These are phyloP conservation scores for Trigoniulus corallinus DNA, from an alignment of 1,140 invertebrate species.

Conservation along the genomic window DNA sequence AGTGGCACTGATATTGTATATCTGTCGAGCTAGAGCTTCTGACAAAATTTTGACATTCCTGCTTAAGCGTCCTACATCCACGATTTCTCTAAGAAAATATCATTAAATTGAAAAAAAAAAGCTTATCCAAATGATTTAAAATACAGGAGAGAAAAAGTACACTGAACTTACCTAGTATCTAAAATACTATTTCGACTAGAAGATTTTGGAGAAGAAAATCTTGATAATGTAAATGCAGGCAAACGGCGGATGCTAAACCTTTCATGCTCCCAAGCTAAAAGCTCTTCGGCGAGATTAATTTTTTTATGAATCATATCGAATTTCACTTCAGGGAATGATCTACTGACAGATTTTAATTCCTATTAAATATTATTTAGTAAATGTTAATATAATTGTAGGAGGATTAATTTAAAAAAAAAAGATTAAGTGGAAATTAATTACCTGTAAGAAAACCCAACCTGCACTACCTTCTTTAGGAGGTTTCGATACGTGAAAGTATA, in stretches of 20 bases:
- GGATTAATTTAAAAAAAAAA: too few relatives aligned
- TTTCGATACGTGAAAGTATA: conserved; percentile 91
- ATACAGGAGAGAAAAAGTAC: too few relatives aligned
- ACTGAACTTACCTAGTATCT: conserved; percentile 24
- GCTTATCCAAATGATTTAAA: neutral
- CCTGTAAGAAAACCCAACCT: conserved; percentile 49
- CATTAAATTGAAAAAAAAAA: conserved; percentile 3
- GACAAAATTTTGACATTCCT: conserved; percentile 59
- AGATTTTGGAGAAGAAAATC: conserved; percentile 13
- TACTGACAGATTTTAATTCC: conserved; percentile 38
- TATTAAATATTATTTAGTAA: conserved; percentile 16
- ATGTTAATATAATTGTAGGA: too few relatives aligned
- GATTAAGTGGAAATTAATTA: too few relatives aligned
- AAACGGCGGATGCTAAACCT: conserved; percentile 80
- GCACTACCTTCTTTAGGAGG: conserved; percentile 73
- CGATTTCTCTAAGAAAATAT: conserved; percentile 24
- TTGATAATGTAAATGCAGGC: conserved; percentile 80
- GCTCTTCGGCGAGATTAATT: conserved; percentile 89
- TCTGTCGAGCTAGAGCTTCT: conserved; percentile 61
- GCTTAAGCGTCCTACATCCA: conserved; percentile 41
- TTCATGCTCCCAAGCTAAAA: conserved; percentile 93
- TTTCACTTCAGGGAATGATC: conserved; percentile 29
- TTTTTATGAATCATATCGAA: conserved; percentile 84
- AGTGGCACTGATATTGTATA: conserved; percentile 57
- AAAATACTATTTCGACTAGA: conserved; percentile 26